Percentiles rank a stretch among this genome's conserved stretches.
phyloP scores from a whole-genome alignment of 2,797 vertebrate genomes.

The Podarcis lilfordi region DNA sequence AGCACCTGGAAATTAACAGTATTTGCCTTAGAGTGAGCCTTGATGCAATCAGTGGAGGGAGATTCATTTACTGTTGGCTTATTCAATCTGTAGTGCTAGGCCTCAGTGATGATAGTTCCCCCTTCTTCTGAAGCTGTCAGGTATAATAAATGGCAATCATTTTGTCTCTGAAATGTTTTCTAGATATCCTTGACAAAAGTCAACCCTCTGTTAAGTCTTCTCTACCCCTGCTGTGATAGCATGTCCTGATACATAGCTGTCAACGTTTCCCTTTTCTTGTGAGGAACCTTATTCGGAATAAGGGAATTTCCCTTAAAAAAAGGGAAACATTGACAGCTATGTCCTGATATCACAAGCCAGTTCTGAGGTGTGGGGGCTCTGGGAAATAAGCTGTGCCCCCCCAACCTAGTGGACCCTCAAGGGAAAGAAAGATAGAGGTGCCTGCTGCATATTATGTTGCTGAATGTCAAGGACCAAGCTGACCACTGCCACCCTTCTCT shows the following conservation, averaged over 20 bases:
- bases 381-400: background rate
- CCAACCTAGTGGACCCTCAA: background rate
- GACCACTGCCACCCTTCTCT: background rate
- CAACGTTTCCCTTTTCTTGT: too few species aligned
- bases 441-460: background rate
- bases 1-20: constrained; percentile 27
- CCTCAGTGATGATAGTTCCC: constrained; percentile 18
- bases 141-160: background rate
- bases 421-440: background rate
- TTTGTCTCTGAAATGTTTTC: background rate
- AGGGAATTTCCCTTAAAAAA: too few species aligned
- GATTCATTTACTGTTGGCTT: constrained; percentile 52
- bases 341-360: background rate
- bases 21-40: constrained; percentile 36
- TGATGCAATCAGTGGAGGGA: constrained; percentile 37
- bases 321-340: too few species aligned
- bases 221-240: background rate
- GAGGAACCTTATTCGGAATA: too few species aligned
- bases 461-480: too few species aligned
- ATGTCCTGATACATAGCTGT: background rate
- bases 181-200: background rate
- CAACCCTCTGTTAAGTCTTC: background rate
- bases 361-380: too few species aligned
- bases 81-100: constrained; percentile 39
- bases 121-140: background rate